Evolutionary conservation across 2,113 vertebrate genomes (phyloP).

Genomic region (chimpanzee (Pan troglodytes)): NHGRI_mPanTro3-v2.1_pri NC_072407.2:31901501-31902000

Average conservation of each 20-base stretch:
- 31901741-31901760: not conserved
- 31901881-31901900: not conserved
- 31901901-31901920: not conserved
- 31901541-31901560: not conserved
- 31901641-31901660: not conserved
- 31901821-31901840: not conserved
- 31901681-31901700: not conserved
- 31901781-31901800: not conserved
- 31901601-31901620: not conserved
- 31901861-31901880: not conserved
- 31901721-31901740: not conserved
- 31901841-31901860: not conserved
- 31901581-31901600: not conserved
- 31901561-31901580: not conserved
- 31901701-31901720: not conserved
- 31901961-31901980: not conserved
- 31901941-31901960: not conserved
- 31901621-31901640: not conserved
- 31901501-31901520: not conserved
- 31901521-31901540: not conserved
- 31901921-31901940: not conserved
- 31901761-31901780: not conserved
- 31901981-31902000: not conserved
- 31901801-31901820: not conserved
- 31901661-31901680: not conserved